A percentile compares a stretch with the other conserved stretches of the same genome.
These are phyloP conservation scores for Teleopsis dalmanni DNA, from an alignment of 1,140 invertebrate genomes.

Conservation along the genomic window DNA sequence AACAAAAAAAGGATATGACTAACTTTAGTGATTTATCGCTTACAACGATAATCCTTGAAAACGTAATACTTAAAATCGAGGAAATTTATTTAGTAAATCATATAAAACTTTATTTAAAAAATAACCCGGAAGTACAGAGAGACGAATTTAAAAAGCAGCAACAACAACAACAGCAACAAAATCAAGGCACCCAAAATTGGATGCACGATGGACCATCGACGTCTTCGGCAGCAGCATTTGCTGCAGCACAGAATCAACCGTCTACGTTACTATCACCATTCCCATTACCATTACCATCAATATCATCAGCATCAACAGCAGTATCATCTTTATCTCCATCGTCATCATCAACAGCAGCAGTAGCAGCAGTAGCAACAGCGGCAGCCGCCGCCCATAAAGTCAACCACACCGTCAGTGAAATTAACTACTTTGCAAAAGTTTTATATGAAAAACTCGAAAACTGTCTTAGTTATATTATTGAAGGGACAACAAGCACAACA, in stretches of 20 bases:
- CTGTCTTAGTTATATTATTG: constrained; percentile 17
- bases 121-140: constrained; percentile 26
- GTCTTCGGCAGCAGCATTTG: constrained; percentile 33
- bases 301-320: background rate
- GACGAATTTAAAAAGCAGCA: constrained; percentile 2
- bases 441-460: constrained; percentile 34
- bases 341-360: constrained; percentile 7
- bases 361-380: background rate
- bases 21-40: constrained; percentile 43
- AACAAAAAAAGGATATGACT: constrained; percentile 27
- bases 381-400: background rate
- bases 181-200: constrained; percentile 12
- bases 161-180: constrained; percentile 8
- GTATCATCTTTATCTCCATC: background rate
- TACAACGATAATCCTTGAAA: constrained; percentile 39
- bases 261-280: constrained; percentile 1
- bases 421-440: constrained; percentile 43
- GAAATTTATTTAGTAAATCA: constrained; percentile 46
- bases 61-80: constrained; percentile 43
- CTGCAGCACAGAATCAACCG: constrained; percentile 8
- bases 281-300: no score
- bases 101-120: constrained; percentile 45
- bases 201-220: constrained; percentile 33
- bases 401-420: constrained; percentile 39
- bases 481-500: constrained; percentile 5